Evolutionary conservation across 2,797 vertebrate genomes (phyloP).

Genomic region (Tangara arthus): DNA sequence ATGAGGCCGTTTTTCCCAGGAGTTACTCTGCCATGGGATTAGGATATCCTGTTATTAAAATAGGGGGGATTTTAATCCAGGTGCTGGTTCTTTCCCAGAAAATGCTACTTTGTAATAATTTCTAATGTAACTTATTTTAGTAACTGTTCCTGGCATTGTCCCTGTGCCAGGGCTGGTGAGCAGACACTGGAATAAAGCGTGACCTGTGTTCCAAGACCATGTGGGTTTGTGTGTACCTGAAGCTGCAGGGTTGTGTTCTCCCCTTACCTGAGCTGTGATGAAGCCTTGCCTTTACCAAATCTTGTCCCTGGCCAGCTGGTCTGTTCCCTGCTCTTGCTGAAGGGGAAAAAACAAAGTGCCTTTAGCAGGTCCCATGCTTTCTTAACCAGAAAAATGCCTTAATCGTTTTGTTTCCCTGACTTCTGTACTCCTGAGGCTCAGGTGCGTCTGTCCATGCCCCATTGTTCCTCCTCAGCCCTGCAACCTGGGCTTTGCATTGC

Average conservation of each 20-base stretch:
- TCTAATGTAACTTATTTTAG: neutral
- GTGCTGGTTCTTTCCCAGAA: neutral
- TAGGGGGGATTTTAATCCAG: neutral
- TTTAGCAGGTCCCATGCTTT: neutral
- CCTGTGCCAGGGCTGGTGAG: neutral
- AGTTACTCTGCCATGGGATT: neutral
- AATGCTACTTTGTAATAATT: neutral
- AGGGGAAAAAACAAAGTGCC: neutral
- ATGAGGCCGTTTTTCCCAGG: neutral
- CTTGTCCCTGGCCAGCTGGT: too few relatives aligned
- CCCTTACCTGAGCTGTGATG: neutral
- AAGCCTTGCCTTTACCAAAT: neutral
- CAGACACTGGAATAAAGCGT: neutral
- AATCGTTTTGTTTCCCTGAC: rapidly evolving
- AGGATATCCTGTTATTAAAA: neutral
- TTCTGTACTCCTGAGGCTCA: rapidly evolving
- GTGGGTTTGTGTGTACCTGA: neutral
- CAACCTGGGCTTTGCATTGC: rapidly evolving
- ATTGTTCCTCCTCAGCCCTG: neutral
- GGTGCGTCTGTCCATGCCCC: rapidly evolving
- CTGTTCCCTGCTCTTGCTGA: neutral
- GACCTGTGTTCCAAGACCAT: rapidly evolving
- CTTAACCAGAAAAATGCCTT: neutral
- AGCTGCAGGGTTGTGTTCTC: rapidly evolving
- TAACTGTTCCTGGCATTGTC: neutral